A percentile compares a stretch with the other conserved stretches of the same genome.
Evolutionary conservation across 2,113 vertebrate species (phyloP).

Genomic region (Ariopsis seemanni): DNA sequence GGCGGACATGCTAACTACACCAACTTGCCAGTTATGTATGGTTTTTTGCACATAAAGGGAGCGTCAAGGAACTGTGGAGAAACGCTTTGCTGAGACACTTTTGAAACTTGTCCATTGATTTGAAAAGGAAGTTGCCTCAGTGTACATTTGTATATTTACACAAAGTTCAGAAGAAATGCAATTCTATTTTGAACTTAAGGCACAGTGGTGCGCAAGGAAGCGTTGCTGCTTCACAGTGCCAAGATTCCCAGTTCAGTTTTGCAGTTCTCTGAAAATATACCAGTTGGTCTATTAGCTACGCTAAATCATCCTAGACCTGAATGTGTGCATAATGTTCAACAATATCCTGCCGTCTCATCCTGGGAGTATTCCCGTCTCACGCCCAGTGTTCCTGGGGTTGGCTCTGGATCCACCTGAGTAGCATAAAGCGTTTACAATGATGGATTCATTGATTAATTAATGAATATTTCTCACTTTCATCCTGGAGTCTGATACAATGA

Average conservation of each 20-base stretch:
- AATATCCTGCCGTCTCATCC: neutral
- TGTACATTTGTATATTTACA: neutral
- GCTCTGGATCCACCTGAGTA: neutral
- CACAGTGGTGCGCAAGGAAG: neutral
- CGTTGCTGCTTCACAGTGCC: neutral
- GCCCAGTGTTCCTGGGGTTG: neutral
- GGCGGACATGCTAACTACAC: no score
- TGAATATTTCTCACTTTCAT: neutral
- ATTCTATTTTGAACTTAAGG: neutral
- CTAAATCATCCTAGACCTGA: neutral
- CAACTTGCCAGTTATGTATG: no score
- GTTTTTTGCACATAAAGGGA: no score
- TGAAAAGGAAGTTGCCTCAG: neutral
- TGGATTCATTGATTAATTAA: neutral
- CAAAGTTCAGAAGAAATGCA: neutral
- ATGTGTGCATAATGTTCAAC: neutral
- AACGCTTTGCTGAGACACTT: neutral
- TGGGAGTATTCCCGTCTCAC: neutral
- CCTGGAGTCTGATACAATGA: neutral
- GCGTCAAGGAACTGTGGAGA: neutral
- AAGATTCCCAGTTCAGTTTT: neutral
- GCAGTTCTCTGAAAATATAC: no score
- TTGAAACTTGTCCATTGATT: neutral
- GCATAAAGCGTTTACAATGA: neutral
- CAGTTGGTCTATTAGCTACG: no score